Conservation (phyloP, 2,797 vertebrate species). For the Sarcoramphus papa region DNA sequence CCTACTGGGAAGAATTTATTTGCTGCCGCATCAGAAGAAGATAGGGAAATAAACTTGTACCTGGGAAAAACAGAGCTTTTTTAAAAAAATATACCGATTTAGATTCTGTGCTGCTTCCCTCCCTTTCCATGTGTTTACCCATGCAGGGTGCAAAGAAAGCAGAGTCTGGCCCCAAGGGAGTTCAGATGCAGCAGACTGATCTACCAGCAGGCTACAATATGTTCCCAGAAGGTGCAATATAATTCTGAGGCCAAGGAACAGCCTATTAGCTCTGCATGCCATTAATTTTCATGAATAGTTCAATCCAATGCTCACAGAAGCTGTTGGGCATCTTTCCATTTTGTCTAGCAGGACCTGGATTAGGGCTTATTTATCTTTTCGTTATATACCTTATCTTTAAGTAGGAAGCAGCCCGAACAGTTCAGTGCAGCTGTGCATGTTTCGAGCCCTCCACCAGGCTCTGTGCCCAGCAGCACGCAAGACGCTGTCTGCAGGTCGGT, state of each 20-base stretch:
- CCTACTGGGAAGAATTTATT: background rate
- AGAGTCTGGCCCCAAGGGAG: background rate
- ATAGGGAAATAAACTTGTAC: background rate
- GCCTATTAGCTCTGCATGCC: constrained; percentile 48
- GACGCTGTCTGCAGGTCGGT: background rate
- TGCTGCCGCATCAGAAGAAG: background rate
- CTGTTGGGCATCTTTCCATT: constrained; percentile 40
- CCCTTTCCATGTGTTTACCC: background rate
- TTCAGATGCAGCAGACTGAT: constrained; percentile 40
- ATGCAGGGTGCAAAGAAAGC: background rate
- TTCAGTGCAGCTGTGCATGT: background rate
- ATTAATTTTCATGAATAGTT: constrained; percentile 46
- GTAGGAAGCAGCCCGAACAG: background rate
- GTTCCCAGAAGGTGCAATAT: constrained; percentile 38
- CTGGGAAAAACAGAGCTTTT: background rate
- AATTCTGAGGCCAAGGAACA: constrained; percentile 44
- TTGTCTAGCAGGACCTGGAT: constrained; percentile 3
- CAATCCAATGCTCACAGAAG: constrained; percentile 19
- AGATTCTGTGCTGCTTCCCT: background rate
- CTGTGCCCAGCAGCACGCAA: background rate
- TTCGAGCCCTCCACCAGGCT: background rate
- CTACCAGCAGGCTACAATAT: constrained; percentile 38
- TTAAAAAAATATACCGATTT: background rate
- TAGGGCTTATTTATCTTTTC: constrained; percentile 24
- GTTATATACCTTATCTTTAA: background rate